phyloP scores from a whole-genome alignment of 2,797 vertebrate genomes.

The Acropternis orthonyx region DNA sequence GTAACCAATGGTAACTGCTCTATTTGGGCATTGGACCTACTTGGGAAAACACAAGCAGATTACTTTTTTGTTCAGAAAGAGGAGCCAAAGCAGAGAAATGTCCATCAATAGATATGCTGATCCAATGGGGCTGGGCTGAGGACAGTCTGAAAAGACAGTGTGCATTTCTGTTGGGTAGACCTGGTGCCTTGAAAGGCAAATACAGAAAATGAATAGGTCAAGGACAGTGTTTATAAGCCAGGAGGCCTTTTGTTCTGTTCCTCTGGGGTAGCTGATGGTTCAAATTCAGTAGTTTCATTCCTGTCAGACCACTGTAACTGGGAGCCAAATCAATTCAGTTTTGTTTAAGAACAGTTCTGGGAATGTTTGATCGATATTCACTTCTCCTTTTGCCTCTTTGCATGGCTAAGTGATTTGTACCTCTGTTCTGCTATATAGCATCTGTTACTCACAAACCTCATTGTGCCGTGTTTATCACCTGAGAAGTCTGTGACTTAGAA shows the following conservation, averaged over 20 bases:
- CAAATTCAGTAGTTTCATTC: not conserved
- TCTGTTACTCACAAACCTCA: not conserved
- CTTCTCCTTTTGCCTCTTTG: not conserved
- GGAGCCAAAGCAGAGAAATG: not conserved
- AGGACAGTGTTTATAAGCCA: not conserved
- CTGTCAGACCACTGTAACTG: not conserved
- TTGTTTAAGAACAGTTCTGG: not conserved
- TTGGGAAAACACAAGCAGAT: not conserved
- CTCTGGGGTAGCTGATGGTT: not conserved
- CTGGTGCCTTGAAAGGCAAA: not conserved
- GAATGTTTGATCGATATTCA: not conserved
- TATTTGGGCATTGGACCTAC: not conserved
- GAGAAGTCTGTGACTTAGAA: not conserved
- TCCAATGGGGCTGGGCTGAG: not conserved
- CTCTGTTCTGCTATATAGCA: not conserved
- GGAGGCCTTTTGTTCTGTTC: not conserved
- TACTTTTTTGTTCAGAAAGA: not conserved
- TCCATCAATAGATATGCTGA: not conserved
- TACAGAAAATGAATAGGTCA: not conserved
- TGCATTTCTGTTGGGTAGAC: not conserved
- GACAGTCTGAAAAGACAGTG: not conserved
- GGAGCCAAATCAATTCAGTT: not conserved
- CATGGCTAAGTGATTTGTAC: not conserved
- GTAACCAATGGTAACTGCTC: not conserved
- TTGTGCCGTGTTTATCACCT: not conserved